Base-by-base conservation (phyloP, 1,140 invertebrate species). In the Venturia canescens region DNA sequence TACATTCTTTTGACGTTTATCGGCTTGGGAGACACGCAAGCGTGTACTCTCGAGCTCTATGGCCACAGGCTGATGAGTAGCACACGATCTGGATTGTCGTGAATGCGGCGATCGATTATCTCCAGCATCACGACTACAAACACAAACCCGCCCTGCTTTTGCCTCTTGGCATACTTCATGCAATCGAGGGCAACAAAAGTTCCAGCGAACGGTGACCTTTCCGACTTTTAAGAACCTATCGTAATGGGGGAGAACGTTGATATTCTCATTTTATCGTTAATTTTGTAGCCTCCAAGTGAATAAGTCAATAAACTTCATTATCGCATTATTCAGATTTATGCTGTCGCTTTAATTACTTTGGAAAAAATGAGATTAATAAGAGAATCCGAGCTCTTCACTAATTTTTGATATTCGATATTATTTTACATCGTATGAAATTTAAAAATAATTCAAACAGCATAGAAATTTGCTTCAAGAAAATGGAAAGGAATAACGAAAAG, bases 11-110 rank as follows among this genome's bases (percentile, higher is more conserved):
- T n/a, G n/a, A 26, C 60, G n/a, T 63, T 26, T 26, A 63, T 63
- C 21, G n/a, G 3, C n/a, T 63, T 26, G 4, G 23, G 6, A 63
- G 60, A 63, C 1, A 63, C 5, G 60, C 60, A 21, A 7, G 23
- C n/a, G 60, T 63, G n/a, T 63, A 26, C 23, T 23, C 60, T 63
- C 23, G n/a, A 63, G 60, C 60, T 23, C 23, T 63, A 63, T 63
- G n/a, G 27, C 21, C 50, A 18, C 50, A 18, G 7, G 50, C 23
- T 23, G 23, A 26, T 63, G 60, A 63, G 23, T 27, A 63, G 60
- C 60, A 63, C 60, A 63, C 60, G 60, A 63, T 63, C 60, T 13
- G 23, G 60, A 63, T 63, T 63, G n/a, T 63, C 60, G 23, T 26
- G 60, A 63, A 63, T 23, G 60, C 60, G 5, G 60, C 60, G 60